Conservation (phyloP, 2,113 vertebrate species). For the Spilogale gracilis region DNA sequence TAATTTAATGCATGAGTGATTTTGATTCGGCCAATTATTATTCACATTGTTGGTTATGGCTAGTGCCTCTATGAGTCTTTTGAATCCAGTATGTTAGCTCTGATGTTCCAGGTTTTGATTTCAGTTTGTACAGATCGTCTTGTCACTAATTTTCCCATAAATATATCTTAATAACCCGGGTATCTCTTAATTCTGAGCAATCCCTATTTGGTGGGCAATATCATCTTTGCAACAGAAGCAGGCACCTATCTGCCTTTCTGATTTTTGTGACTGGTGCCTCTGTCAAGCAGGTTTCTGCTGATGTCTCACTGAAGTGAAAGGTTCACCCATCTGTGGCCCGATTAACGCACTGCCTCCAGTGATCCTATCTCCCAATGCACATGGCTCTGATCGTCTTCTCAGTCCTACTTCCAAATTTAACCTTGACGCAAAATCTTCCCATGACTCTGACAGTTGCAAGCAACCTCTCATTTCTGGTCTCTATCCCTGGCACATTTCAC, state of each 20-base stretch:
- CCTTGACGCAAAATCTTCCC: neutral
- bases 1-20: constrained; percentile 90
- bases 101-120: constrained; percentile 60
- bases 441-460: neutral
- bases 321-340: fast-evolving
- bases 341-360: neutral
- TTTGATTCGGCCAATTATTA: constrained; percentile 90
- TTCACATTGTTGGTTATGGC: constrained; percentile 86
- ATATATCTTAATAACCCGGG: neutral
- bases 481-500: neutral
- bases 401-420: neutral
- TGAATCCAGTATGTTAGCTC: constrained; percentile 56
- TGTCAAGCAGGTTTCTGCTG: neutral
- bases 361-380: neutral
- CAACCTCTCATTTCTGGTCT: neutral
- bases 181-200: constrained; percentile 34
- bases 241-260: neutral
- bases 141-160: constrained; percentile 41
- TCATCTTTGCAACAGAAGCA: neutral
- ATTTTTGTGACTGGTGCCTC: neutral
- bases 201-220: neutral
- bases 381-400: neutral
- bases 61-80: constrained; percentile 83
- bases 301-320: neutral
- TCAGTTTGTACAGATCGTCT: constrained; percentile 46